Evolutionary conservation across 2,888 invertebrate species (phyloP).

Genomic region (Pyrgus malvae): DNA sequence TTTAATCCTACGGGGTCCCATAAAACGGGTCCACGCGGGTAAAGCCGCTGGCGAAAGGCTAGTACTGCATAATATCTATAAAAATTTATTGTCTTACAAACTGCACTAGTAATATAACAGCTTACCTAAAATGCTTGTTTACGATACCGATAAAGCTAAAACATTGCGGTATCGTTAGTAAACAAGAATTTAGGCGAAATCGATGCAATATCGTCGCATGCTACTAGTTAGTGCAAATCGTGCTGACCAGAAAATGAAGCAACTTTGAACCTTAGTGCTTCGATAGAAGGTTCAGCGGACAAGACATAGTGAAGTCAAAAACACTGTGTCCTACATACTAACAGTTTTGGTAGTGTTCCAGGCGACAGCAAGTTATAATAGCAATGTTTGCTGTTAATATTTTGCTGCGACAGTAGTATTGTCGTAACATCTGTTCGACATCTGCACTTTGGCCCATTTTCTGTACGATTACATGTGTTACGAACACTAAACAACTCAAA

Average conservation of each 20-base stretch:
- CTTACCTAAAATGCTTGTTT: slow-evolving; percentile 12
- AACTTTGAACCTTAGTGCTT: background rate
- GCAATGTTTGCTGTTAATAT: slow-evolving; percentile 45
- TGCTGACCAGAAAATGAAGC: background rate
- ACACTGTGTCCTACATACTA: slow-evolving; percentile 14
- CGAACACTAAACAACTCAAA: slow-evolving; percentile 5
- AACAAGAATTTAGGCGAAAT: slow-evolving; percentile 26
- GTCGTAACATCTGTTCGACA: slow-evolving; percentile 57
- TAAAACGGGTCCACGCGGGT: too few species aligned
- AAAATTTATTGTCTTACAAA: background rate
- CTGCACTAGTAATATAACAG: slow-evolving; percentile 6
- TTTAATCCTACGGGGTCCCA: too few species aligned
- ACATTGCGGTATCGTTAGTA: slow-evolving; percentile 2
- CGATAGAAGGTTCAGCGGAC: background rate
- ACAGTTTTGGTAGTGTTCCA: slow-evolving; percentile 33
- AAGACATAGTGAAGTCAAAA: background rate
- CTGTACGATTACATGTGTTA: slow-evolving; percentile 50
- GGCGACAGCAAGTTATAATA: slow-evolving; percentile 28
- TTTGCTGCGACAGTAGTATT: slow-evolving; percentile 42
- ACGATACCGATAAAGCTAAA: slow-evolving; percentile 17
- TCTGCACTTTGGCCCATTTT: slow-evolving; percentile 54
- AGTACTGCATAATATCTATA: background rate
- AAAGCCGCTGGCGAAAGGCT: too few species aligned
- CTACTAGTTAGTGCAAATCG: background rate
- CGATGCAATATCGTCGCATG: slow-evolving; percentile 22